These are phyloP conservation scores for Sminthurides aquaticus DNA, from an alignment of 2,888 invertebrate genomes.

Conservation along the genomic window DNA sequence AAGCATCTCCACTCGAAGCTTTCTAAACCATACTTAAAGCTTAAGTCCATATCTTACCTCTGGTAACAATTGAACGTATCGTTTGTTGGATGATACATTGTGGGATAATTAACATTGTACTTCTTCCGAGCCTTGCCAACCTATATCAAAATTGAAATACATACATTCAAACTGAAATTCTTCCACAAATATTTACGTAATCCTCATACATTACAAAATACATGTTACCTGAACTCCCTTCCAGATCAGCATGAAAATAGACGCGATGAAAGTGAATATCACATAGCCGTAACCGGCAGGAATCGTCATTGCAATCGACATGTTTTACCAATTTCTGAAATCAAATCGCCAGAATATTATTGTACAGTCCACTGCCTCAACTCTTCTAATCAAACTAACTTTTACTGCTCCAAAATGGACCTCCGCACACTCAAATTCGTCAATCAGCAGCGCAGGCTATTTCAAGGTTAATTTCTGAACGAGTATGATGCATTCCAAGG, in stretches of 20 bases:
- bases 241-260: constrained; percentile 47
- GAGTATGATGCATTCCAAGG: too few relatives aligned
- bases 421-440: too few relatives aligned
- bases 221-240: constrained; percentile 45
- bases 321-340: too few relatives aligned
- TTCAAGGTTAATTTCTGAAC: too few relatives aligned
- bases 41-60: constrained; percentile 30
- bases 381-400: too few relatives aligned
- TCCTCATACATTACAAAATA: not conserved
- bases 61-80: constrained; percentile 50
- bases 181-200: not conserved
- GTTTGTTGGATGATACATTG: constrained; percentile 48
- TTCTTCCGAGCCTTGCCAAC: constrained; percentile 47
- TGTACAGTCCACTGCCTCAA: too few relatives aligned
- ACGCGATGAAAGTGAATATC: constrained; percentile 46
- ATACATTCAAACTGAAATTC: not conserved
- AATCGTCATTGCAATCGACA: constrained; percentile 32
- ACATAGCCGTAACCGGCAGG: constrained; percentile 47
- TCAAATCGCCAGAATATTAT: too few relatives aligned
- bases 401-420: too few relatives aligned
- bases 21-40: too few relatives aligned
- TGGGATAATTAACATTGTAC: constrained; percentile 48
- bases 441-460: too few relatives aligned
- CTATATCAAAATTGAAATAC: constrained; percentile 18
- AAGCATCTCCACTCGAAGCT: too few relatives aligned